Conservation (phyloP, 1,140 invertebrate genomes). For the Hylaeus volcanicus region DNA sequence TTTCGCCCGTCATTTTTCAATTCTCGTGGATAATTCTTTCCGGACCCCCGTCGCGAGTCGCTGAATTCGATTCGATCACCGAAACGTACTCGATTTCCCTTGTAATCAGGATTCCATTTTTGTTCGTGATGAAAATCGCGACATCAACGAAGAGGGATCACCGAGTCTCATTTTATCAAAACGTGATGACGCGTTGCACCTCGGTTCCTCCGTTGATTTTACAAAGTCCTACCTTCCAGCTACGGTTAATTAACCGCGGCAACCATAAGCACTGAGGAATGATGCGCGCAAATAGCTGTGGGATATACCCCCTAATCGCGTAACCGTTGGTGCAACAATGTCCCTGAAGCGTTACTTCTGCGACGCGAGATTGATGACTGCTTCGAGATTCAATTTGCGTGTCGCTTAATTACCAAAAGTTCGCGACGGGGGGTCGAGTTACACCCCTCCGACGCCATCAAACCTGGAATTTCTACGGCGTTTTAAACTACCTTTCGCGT, state of each 20-base stretch:
- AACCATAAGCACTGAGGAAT: slow-evolving; percentile 28
- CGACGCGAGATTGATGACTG: slow-evolving; percentile 9
- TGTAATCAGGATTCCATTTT: slow-evolving; percentile 35
- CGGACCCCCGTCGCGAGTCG: slow-evolving; percentile 6
- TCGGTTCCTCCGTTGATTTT: neutral
- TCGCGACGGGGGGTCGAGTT: neutral
- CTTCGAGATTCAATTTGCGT: slow-evolving; percentile 1
- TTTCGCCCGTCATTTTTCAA: slow-evolving; percentile 24
- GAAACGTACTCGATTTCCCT: slow-evolving; percentile 24
- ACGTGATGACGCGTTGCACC: neutral
- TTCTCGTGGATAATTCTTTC: slow-evolving; percentile 8
- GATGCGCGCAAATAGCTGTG: slow-evolving; percentile 32
- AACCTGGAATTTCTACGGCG: slow-evolving; percentile 3
- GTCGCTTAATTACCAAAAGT: slow-evolving; percentile 26
- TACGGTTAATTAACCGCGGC: slow-evolving; percentile 20
- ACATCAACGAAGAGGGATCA: neutral
- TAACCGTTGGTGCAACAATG: slow-evolving; percentile 5
- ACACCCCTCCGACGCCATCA: neutral
- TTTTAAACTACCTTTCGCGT: slow-evolving; percentile 27
- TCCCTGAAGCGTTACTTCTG: neutral
- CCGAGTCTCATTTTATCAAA: neutral
- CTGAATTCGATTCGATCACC: slow-evolving; percentile 30
- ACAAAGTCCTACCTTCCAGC: neutral
- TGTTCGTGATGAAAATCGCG: neutral
- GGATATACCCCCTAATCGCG: slow-evolving; percentile 37